Evolutionary conservation across 2,113 vertebrate genomes (phyloP).

Genomic region (Calidris pugnax): DNA sequence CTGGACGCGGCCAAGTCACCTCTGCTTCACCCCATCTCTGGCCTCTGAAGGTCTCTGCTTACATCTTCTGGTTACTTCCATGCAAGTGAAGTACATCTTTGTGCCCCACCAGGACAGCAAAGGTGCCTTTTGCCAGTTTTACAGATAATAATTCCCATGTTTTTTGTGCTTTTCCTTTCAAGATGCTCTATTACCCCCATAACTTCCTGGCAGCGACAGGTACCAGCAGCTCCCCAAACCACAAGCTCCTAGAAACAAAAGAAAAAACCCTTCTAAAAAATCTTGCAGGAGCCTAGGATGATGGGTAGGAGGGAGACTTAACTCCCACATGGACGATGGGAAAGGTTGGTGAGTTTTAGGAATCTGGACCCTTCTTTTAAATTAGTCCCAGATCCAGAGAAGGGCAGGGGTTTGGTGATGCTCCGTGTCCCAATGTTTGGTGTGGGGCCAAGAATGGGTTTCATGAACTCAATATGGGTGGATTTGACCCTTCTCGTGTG

Average conservation of each 20-base stretch:
- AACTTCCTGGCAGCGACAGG: neutral
- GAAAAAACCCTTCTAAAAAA: neutral
- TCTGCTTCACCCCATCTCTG: neutral
- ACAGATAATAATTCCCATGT: neutral
- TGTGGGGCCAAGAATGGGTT: neutral
- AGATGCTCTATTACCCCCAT: neutral
- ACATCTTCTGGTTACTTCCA: neutral
- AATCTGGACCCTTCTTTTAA: neutral
- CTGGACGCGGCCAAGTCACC: neutral
- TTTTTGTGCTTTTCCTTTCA: neutral
- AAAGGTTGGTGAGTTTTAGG: neutral
- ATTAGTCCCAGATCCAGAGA: neutral
- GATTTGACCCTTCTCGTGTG: neutral
- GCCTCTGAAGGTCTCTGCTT: neutral
- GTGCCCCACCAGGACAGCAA: neutral
- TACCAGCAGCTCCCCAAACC: neutral
- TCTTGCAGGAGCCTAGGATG: neutral
- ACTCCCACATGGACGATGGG: neutral
- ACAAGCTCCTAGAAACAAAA: neutral
- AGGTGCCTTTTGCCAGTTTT: neutral
- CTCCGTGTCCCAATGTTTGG: fast-evolving
- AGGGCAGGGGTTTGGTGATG: neutral
- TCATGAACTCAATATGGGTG: fast-evolving
- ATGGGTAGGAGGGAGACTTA: neutral
- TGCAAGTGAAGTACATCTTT: neutral